Evolutionary conservation across 2,113 vertebrate species (phyloP).

Genomic region (Galemys pyrenaicus): DNA sequence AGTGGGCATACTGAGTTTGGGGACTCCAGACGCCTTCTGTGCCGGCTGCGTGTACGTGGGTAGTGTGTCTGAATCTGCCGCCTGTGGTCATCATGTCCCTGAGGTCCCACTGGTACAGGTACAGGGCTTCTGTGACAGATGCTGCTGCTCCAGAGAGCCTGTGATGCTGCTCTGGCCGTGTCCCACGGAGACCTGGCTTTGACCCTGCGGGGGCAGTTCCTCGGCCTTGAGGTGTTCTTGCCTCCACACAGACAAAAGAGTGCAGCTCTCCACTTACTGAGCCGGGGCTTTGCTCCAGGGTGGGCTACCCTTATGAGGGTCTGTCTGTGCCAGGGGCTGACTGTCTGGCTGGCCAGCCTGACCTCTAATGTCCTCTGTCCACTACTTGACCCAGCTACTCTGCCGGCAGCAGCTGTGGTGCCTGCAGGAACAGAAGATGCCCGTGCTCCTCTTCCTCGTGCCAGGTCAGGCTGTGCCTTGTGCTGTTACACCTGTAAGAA

Average conservation of each 20-base stretch:
- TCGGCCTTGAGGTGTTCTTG: not conserved
- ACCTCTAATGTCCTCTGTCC: not conserved
- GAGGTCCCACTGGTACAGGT: not conserved
- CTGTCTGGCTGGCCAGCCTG: not conserved
- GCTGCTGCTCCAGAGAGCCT: not conserved
- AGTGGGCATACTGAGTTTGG: not conserved
- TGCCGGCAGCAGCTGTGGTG: no score
- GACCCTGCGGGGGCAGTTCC: not conserved
- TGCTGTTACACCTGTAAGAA: not conserved
- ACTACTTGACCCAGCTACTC: not conserved
- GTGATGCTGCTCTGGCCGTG: not conserved
- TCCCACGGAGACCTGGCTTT: not conserved
- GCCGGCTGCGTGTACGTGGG: no score
- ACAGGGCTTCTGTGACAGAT: not conserved
- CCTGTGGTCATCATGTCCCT: not conserved
- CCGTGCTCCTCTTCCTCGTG: not conserved
- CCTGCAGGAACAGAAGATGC: not conserved
- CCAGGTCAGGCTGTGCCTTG: not conserved
- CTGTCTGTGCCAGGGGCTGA: rapidly evolving
- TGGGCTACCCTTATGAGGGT: not conserved
- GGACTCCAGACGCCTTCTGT: not conserved
- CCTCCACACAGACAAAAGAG: not conserved
- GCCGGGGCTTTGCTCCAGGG: not conserved
- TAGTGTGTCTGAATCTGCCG: not conserved
- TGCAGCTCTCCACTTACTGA: not conserved